Evolutionary conservation across 1,140 invertebrate species (phyloP), one percentile per base, ranked within the genome.

Genomic region (Bombus terrestris): DNA sequence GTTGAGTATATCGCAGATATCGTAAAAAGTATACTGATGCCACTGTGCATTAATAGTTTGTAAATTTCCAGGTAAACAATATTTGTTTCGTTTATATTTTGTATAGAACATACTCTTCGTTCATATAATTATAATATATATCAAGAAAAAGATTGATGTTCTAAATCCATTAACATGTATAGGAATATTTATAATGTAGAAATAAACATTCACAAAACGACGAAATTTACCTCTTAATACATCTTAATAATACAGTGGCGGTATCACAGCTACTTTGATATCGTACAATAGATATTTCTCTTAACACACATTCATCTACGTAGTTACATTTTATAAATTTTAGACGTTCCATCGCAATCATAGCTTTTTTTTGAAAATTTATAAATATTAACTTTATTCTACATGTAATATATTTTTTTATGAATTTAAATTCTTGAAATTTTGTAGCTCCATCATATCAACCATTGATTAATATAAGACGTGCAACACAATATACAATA

Each of bases 1-100:
- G 89, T 92, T 89, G 86, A 91, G 81, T 91, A 90, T 86, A 90
- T 91, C 86, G 87, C 89, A 90, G 81, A 91, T 89, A 88, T 87
- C 87, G 66, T 86, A 81, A 68, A 89, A 88, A 90, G 87, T 87
- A 86, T 89, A 89, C 86, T 69, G 86, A 91, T 89, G 88, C 83
- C 88, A 87, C 86, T 74, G 77, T 85, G 57, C 57, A 59, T 41
- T 64, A 47, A 53, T 53, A 53, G 18, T 77, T 37, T 3, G 1
- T 15, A 5, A 81, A 8, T 47, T 47, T 53, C 10, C 9, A 10
- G 41, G 41, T 64, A 15, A 53, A 13, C 28, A 57, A 41, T 32
- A 15, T 39, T 72, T 39, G 8, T 59, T 37, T 28, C 28, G 8
- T 47, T 47, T 78, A 32, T 6, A 35, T 18, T 59, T 85, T 74